Percentiles rank a stretch among this genome's conserved stretches.
These are phyloP conservation scores for Pteropus rufus DNA, from an alignment of 2,797 vertebrate species.

Conservation along the genomic window DNA sequence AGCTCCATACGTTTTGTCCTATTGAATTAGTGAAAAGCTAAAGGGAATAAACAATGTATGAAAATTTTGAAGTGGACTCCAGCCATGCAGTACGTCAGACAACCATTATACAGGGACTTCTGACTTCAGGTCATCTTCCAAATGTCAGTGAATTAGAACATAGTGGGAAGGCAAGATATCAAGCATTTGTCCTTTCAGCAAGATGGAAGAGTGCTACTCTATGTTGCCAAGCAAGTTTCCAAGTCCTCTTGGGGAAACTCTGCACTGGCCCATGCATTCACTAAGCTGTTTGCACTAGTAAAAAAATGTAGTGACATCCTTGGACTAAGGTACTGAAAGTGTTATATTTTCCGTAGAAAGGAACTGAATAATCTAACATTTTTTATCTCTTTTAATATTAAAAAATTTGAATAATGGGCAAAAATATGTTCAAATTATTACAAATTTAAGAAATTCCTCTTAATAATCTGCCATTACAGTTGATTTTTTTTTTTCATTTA, in stretches of 20 bases:
- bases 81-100: not conserved
- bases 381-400: not conserved
- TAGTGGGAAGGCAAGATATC: not conserved
- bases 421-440: not conserved
- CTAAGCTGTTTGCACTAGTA: not conserved
- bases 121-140: not conserved
- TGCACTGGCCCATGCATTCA: not conserved
- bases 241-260: not conserved
- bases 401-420: not conserved
- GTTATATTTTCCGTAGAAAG: not conserved
- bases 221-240: not conserved
- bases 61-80: not conserved
- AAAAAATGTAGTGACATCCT: not conserved
- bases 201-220: not conserved
- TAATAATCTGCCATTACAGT: not conserved
- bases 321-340: not conserved
- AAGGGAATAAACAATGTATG: not conserved
- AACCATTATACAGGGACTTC: not conserved
- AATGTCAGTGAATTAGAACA: not conserved
- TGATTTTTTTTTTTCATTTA: not conserved
- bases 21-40: not conserved
- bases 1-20: not conserved
- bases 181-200: not conserved
- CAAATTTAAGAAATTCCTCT: not conserved
- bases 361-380: not conserved